These are phyloP conservation scores for Actinemys pallida DNA, from an alignment of 2,113 vertebrate genomes.

Conservation along the genomic window DNA sequence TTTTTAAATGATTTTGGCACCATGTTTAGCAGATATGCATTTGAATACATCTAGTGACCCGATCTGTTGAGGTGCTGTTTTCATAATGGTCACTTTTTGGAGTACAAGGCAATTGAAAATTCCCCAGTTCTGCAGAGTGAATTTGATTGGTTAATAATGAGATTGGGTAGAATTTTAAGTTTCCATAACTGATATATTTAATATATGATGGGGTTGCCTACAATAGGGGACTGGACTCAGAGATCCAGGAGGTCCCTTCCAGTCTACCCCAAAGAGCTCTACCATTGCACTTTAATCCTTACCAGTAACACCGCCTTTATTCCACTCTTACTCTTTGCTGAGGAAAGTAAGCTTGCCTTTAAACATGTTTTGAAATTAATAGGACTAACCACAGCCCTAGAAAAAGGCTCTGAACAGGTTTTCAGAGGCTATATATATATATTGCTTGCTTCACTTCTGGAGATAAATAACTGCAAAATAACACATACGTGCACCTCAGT, in stretches of 20 bases:
- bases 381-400: neutral
- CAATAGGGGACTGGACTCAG: neutral
- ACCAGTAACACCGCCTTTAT: neutral
- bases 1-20: neutral
- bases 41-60: neutral
- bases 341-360: neutral
- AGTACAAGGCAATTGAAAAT: neutral
- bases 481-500: neutral
- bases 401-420: neutral
- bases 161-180: neutral
- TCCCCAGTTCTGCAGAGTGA: neutral
- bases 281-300: neutral
- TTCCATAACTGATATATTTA: neutral
- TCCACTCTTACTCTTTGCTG: neutral
- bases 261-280: neutral
- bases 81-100: neutral
- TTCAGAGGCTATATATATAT: neutral
- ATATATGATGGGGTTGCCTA: neutral
- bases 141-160: neutral
- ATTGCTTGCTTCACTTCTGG: neutral
- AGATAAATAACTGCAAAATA: neutral
- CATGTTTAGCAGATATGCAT: neutral
- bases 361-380: neutral
- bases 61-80: neutral
- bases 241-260: neutral